A percentile compares a stretch with the other conserved stretches of the same genome.
Evolutionary conservation across 2,797 vertebrate species (phyloP).

Genomic region (Chrosomus eos): DNA sequence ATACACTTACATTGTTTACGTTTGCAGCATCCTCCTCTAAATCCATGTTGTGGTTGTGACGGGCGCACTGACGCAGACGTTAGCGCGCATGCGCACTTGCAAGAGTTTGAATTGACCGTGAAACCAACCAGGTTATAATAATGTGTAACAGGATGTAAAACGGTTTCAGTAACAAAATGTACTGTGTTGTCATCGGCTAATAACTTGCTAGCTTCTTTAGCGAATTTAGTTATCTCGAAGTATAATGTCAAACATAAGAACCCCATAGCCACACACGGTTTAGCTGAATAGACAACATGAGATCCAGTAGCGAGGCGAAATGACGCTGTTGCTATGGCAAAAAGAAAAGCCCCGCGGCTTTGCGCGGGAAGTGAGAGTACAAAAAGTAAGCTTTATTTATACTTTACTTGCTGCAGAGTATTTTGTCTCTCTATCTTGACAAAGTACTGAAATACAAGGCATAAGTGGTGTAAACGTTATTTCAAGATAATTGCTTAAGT

Average conservation of each 20-base stretch:
- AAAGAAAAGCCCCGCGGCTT: conserved; percentile 28
- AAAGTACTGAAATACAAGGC: background rate
- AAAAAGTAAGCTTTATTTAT: background rate
- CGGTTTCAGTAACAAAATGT: background rate
- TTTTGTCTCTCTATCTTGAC: background rate
- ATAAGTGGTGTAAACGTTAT: background rate
- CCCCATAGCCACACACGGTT: background rate
- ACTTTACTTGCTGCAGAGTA: background rate
- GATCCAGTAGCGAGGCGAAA: conserved; percentile 6
- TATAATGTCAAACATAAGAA: background rate
- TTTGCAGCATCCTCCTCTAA: background rate
- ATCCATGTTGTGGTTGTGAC: conserved; percentile 21
- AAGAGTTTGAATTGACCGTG: conserved; percentile 3
- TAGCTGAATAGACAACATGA: background rate
- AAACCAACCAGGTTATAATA: background rate
- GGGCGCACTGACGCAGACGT: conserved; percentile 7
- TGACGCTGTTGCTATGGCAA: conserved; percentile 68
- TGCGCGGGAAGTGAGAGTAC: conserved; percentile 37
- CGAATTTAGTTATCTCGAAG: background rate
- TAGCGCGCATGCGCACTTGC: conserved; percentile 32
- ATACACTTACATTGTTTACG: conserved; percentile 43
- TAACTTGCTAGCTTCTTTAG: too few relatives aligned
- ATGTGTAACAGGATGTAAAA: background rate
- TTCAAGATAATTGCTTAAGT: background rate
- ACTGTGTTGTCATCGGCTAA: too few relatives aligned